Evolutionary conservation across 1,140 invertebrate species (phyloP).

Genomic region (Dendrolimus punctatus): DNA sequence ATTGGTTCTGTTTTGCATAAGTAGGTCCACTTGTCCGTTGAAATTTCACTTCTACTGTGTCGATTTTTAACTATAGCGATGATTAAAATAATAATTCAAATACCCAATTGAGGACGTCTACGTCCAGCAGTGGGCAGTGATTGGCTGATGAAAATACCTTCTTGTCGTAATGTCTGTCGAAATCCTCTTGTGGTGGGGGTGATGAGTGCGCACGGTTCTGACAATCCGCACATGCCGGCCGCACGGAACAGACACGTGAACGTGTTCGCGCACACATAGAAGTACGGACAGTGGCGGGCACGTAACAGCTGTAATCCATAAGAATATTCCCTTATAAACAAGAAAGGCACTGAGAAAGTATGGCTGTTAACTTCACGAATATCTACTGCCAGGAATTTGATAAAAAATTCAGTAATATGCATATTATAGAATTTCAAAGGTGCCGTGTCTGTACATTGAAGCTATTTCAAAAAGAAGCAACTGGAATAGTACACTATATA

Average conservation of each 20-base stretch:
- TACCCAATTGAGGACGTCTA: neutral
- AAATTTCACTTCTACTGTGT: too few relatives aligned
- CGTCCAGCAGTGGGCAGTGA: neutral
- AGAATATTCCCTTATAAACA: neutral
- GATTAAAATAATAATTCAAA: neutral
- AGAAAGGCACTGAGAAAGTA: too few relatives aligned
- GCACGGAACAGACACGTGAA: slow-evolving; percentile 93
- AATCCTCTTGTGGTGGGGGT: slow-evolving; percentile 92
- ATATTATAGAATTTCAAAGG: too few relatives aligned
- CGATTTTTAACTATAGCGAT: too few relatives aligned
- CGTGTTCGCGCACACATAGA: slow-evolving; percentile 92
- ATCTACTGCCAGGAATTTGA: too few relatives aligned
- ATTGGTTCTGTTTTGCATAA: too few relatives aligned
- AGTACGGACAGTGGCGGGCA: slow-evolving; percentile 92
- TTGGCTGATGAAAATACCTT: slow-evolving; percentile 75
- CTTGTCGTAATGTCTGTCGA: slow-evolving; percentile 83
- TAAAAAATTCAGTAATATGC: too few relatives aligned
- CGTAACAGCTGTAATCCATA: slow-evolving; percentile 69
- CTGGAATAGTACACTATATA: too few relatives aligned
- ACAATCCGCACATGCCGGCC: slow-evolving; percentile 83
- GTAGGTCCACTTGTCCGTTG: too few relatives aligned
- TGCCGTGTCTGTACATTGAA: too few relatives aligned
- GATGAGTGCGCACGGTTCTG: slow-evolving; percentile 85
- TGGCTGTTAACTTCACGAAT: too few relatives aligned
- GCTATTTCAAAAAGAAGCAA: too few relatives aligned